Evolutionary conservation across 2,797 vertebrate species (phyloP).

Genomic region (Onychomys torridus): DNA sequence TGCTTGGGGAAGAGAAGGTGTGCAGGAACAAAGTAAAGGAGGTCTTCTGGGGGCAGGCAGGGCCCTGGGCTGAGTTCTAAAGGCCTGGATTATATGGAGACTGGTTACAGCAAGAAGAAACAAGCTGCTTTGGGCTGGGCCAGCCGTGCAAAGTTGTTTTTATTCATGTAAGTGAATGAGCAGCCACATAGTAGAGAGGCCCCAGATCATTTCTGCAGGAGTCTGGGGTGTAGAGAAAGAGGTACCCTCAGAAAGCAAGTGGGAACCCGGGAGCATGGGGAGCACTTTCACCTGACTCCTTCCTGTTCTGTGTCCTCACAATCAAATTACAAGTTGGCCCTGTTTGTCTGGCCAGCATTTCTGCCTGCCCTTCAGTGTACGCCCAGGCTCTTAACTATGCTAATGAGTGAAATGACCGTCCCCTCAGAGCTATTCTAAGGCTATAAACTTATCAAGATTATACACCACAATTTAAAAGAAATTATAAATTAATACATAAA

Average conservation of each 20-base stretch:
- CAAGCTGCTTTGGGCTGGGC: neutral
- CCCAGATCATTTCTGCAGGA: neutral
- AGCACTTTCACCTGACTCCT: neutral
- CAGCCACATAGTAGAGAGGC: neutral
- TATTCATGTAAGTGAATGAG: neutral
- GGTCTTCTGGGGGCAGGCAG: neutral
- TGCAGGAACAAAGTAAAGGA: no score
- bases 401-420: neutral
- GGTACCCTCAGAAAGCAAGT: neutral
- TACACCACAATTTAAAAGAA: neutral
- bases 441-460: neutral
- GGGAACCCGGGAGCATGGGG: neutral
- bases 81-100: neutral
- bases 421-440: neutral
- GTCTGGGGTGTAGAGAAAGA: neutral
- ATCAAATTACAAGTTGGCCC: neutral
- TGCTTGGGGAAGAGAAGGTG: accelerated
- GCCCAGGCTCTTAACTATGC: neutral
- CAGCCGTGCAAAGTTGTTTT: neutral
- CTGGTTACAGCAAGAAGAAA: neutral
- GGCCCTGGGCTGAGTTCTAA: neutral
- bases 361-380: neutral
- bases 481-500: slow-evolving; percentile 50
- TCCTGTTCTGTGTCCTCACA: neutral
- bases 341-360: neutral